Evolutionary conservation across 1,140 invertebrate genomes (phyloP).

Genomic region (Triops longicaudatus): DNA sequence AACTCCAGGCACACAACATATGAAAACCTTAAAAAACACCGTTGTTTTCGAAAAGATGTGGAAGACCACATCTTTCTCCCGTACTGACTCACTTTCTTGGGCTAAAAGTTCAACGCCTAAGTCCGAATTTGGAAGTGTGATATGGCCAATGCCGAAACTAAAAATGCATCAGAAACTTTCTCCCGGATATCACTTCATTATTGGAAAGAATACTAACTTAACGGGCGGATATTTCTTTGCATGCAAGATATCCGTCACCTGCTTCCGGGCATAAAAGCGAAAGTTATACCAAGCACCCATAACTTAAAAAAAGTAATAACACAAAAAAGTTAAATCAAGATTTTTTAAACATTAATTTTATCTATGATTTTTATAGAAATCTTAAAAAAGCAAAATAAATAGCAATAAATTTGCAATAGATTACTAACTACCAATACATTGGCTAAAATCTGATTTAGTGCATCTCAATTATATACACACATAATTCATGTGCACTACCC

Average conservation of each 20-base stretch:
- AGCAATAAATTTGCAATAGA: no score
- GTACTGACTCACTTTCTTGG: neutral
- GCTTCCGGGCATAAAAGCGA: neutral
- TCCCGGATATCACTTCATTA: neutral
- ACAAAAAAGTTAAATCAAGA: no score
- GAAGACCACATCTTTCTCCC: neutral
- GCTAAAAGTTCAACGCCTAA: slow-evolving; percentile 2
- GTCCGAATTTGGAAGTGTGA: neutral
- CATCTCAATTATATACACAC: no score
- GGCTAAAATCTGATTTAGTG: no score
- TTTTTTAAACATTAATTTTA: no score
- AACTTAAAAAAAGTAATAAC: neutral
- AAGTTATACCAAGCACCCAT: neutral
- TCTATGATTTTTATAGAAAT: no score
- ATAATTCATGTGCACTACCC: no score
- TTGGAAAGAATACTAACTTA: neutral
- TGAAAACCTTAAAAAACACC: neutral
- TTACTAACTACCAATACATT: no score
- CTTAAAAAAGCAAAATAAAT: no score
- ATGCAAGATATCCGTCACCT: neutral
- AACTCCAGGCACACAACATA: neutral
- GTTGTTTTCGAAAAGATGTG: neutral
- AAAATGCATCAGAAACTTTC: slow-evolving; percentile 1
- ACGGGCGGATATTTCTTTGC: neutral
- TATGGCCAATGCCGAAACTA: neutral